A percentile compares a stretch with the other conserved stretches of the same genome.
Conservation (phyloP, 2,888 invertebrate genomes). For the Apodemia hepburni region DNA sequence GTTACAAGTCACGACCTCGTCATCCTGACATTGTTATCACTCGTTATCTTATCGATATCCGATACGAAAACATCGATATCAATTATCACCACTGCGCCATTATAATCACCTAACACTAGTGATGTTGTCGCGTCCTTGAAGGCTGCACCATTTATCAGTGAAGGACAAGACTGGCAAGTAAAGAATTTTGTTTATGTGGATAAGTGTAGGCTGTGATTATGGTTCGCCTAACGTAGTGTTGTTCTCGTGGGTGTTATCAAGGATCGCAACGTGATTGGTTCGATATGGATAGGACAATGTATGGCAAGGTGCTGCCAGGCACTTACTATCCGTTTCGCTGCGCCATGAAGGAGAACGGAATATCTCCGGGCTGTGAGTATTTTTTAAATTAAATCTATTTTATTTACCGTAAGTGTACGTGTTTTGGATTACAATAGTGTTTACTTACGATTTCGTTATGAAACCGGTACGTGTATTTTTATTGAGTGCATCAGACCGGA, state of each 20-base stretch:
- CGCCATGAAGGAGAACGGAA: conserved; percentile 89
- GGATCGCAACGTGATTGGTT: conserved; percentile 62
- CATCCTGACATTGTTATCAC: conserved; percentile 67
- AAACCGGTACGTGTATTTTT: conserved; percentile 53
- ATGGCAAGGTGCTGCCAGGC: conserved; percentile 92
- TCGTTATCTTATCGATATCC: conserved; percentile 46
- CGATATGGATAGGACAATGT: conserved; percentile 94
- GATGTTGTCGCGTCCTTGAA: conserved; percentile 45
- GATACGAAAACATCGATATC: conserved; percentile 50
- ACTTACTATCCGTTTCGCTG: conserved; percentile 93
- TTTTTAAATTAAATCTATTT: conserved; percentile 36
- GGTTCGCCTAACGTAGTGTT: conserved; percentile 58
- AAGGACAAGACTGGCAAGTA: conserved; percentile 22
- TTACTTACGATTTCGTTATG: conserved; percentile 40
- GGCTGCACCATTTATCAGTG: conserved; percentile 20
- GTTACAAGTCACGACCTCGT: conserved; percentile 58
- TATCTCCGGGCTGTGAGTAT: conserved; percentile 93
- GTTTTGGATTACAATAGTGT: conserved; percentile 40
- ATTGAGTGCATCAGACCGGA: conserved; percentile 45
- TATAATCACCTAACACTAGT: background rate
- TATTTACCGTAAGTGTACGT: conserved; percentile 35
- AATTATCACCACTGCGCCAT: background rate
- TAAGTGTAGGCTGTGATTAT: conserved; percentile 71
- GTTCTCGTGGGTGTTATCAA: conserved; percentile 61
- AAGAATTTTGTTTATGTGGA: conserved; percentile 40